These are phyloP conservation scores for Arctopsyche grandis DNA, from an alignment of 1,140 invertebrate species.

Conservation along the genomic window DNA sequence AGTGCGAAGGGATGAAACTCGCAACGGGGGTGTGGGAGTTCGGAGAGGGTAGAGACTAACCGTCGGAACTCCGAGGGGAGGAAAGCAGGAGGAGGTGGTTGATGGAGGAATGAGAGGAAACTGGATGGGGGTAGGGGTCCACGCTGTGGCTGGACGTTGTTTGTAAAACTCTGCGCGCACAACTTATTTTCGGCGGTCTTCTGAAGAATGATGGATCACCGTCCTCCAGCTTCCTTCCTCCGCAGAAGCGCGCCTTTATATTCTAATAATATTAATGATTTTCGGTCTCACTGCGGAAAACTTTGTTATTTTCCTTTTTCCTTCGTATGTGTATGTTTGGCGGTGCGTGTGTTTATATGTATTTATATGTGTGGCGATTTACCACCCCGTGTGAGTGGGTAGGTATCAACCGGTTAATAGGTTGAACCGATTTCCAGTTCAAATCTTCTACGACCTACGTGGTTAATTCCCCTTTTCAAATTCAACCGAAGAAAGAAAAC, in stretches of 20 bases:
- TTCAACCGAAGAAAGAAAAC: too few species aligned
- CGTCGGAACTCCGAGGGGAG: too few species aligned
- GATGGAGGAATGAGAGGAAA: background rate
- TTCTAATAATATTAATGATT: constrained; percentile 47
- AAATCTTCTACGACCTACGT: constrained; percentile 1
- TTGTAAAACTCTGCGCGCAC: constrained; percentile 53
- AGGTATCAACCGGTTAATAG: background rate
- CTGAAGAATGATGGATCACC: constrained; percentile 55
- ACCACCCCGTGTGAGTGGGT: background rate
- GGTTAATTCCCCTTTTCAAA: background rate
- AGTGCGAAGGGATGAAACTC: constrained; percentile 40
- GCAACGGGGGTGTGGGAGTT: constrained; percentile 47
- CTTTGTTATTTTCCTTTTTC: constrained; percentile 31
- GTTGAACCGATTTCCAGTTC: background rate
- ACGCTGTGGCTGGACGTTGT: constrained; percentile 47
- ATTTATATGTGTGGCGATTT: background rate
- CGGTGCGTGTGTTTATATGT: too few species aligned
- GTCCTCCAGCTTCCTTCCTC: constrained; percentile 42
- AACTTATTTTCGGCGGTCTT: constrained; percentile 55
- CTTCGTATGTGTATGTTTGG: too few species aligned
- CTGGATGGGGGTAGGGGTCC: background rate
- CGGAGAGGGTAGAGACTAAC: constrained; percentile 28
- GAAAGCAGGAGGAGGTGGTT: constrained; percentile 20
- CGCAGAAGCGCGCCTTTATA: constrained; percentile 43
- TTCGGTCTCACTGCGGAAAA: constrained; percentile 35